Evolutionary conservation across 2,888 invertebrate species (phyloP).

Genomic region (Agriotes lineatus): DNA sequence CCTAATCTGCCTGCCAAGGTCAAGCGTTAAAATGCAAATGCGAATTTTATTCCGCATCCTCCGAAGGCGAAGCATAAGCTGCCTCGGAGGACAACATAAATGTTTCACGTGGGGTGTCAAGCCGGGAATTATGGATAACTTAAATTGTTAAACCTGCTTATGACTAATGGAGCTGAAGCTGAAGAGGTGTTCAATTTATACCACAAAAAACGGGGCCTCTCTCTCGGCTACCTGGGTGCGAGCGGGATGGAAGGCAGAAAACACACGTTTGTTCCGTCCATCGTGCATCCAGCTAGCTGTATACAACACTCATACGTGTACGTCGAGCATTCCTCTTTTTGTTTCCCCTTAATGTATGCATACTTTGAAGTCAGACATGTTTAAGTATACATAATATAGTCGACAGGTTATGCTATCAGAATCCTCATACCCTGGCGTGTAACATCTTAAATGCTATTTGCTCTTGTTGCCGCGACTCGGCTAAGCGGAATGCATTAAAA

Average conservation of each 20-base stretch:
- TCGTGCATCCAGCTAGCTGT: constrained; percentile 38
- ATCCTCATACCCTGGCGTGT: constrained; percentile 36
- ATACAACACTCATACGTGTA: constrained; percentile 45
- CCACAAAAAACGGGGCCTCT: constrained; percentile 41
- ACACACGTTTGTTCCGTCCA: constrained; percentile 28
- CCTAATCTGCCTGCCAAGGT: too few relatives aligned
- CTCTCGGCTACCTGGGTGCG: constrained; percentile 20
- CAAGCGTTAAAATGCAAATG: too few relatives aligned
- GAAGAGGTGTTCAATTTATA: constrained; percentile 53
- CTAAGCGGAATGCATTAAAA: background rate
- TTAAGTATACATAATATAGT: constrained; percentile 50
- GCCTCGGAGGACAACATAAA: constrained; percentile 46
- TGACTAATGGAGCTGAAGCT: constrained; percentile 54
- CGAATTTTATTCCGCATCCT: too few relatives aligned
- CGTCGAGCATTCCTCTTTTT: constrained; percentile 36
- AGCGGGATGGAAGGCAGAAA: constrained; percentile 27
- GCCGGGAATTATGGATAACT: constrained; percentile 51
- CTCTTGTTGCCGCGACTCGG: background rate
- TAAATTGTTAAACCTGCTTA: constrained; percentile 56
- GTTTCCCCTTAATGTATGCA: constrained; percentile 50
- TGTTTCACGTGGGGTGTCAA: constrained; percentile 49
- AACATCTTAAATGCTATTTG: constrained; percentile 15
- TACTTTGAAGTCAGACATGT: constrained; percentile 49
- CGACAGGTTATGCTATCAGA: constrained; percentile 51
- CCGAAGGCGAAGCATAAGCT: constrained; percentile 34